Evolutionary conservation across 1,140 invertebrate species (phyloP).

Genomic region (Cyclina sinensis): DNA sequence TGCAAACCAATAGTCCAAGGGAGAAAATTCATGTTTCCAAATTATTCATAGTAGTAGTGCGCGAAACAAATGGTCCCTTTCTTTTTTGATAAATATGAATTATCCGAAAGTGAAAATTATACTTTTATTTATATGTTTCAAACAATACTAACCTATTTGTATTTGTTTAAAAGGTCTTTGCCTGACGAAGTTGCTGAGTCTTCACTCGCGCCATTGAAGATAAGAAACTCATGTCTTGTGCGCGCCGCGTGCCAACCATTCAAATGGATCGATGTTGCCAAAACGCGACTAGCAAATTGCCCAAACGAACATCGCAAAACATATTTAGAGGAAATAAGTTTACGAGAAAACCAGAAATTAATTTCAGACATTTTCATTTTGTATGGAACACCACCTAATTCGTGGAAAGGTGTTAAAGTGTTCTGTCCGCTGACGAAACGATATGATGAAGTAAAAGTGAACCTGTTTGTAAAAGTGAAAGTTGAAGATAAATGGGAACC

Average conservation of each 20-base stretch:
- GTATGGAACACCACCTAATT: constrained; percentile 14
- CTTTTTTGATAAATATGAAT: too few relatives aligned
- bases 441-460: constrained; percentile 59
- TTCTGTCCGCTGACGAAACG: constrained; percentile 58
- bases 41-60: too few relatives aligned
- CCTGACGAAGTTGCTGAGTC: constrained; percentile 52
- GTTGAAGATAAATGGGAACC: constrained; percentile 45
- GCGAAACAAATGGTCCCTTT: too few relatives aligned
- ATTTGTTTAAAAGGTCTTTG: too few relatives aligned
- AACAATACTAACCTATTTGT: too few relatives aligned
- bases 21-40: too few relatives aligned
- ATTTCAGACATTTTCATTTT: constrained; percentile 63
- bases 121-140: too few relatives aligned
- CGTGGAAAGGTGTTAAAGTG: constrained; percentile 48
- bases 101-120: too few relatives aligned
- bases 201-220: constrained; percentile 54
- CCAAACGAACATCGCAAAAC: constrained; percentile 54
- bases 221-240: constrained; percentile 43
- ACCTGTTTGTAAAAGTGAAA: constrained; percentile 62
- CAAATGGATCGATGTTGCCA: constrained; percentile 61
- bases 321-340: constrained; percentile 53
- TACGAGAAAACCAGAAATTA: constrained; percentile 61
- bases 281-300: constrained; percentile 41
- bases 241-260: constrained; percentile 57
- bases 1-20: too few relatives aligned